Conservation (phyloP, 2,888 invertebrate species). For the Polia nebulosa region DNA sequence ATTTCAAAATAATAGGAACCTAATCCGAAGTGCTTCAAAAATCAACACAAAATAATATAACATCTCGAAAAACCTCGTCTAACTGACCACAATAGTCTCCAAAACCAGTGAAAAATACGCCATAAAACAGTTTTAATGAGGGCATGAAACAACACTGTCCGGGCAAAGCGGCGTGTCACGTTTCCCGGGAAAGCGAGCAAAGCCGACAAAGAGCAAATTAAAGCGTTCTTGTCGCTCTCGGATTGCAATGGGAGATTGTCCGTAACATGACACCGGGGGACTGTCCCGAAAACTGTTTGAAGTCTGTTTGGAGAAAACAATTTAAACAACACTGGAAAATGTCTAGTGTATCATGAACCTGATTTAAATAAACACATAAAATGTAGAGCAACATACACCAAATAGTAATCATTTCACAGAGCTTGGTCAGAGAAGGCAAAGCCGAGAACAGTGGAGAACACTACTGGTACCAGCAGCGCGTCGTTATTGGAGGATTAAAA, state of each 20-base stretch:
- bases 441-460: too few relatives aligned
- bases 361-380: too few relatives aligned
- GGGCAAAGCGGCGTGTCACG: conserved; percentile 41
- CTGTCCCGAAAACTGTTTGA: not conserved
- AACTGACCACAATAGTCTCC: conserved; percentile 4
- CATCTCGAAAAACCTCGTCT: not conserved
- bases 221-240: conserved; percentile 39
- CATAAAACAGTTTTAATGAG: conserved; percentile 41
- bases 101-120: conserved; percentile 24
- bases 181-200: conserved; percentile 34
- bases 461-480: too few relatives aligned
- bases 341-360: too few relatives aligned
- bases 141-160: conserved; percentile 36
- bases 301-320: not conserved
- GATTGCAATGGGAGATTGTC: conserved; percentile 31
- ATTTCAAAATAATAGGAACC: not conserved
- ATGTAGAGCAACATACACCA: not conserved
- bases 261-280: conserved; percentile 29
- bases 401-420: not conserved
- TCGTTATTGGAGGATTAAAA: too few relatives aligned
- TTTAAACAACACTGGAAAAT: too few relatives aligned
- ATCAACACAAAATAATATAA: not conserved
- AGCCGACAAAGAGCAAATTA: conserved; percentile 48
- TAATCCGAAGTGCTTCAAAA: not conserved
- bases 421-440: too few relatives aligned